These are phyloP conservation scores for Antheraea pernyi DNA, from an alignment of 1,140 invertebrate genomes.

Conservation along the genomic window DNA sequence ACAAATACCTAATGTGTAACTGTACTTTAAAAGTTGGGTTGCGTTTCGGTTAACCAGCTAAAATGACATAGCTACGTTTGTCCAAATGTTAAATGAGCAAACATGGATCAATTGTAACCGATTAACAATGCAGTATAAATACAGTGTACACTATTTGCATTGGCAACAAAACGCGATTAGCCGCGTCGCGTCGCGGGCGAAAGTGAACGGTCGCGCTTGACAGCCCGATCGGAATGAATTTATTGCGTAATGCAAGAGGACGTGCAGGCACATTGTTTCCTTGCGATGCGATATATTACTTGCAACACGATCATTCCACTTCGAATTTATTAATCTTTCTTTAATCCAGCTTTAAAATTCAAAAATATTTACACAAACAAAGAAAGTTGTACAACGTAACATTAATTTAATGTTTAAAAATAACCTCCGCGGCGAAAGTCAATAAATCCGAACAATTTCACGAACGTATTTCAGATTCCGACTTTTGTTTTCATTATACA, in stretches of 20 bases:
- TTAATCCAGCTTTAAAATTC: not conserved
- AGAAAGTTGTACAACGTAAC: not conserved
- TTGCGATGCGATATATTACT: not conserved
- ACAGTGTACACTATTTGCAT: not conserved
- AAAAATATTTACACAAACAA: not conserved
- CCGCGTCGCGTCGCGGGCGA: constrained; percentile 21
- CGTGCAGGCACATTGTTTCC: not conserved
- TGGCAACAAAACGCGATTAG: not conserved
- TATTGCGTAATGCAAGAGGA: constrained; percentile 32
- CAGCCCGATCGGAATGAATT: constrained; percentile 35
- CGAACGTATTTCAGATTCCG: not conserved
- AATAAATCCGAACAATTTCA: not conserved
- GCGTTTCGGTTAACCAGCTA: too few species aligned
- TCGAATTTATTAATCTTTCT: not conserved
- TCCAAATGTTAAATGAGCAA: too few species aligned
- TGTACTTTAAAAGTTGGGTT: too few species aligned
- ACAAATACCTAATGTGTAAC: too few species aligned
- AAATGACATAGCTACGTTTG: too few species aligned
- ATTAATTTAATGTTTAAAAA: not conserved
- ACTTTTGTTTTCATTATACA: not conserved
- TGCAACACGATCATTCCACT: too few species aligned
- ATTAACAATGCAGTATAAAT: too few species aligned
- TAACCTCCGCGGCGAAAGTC: not conserved
- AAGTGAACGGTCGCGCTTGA: constrained; percentile 36
- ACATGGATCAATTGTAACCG: too few species aligned